Base-by-base conservation (phyloP, 2,888 invertebrate genomes). In the Xestia rhomboidea region DNA sequence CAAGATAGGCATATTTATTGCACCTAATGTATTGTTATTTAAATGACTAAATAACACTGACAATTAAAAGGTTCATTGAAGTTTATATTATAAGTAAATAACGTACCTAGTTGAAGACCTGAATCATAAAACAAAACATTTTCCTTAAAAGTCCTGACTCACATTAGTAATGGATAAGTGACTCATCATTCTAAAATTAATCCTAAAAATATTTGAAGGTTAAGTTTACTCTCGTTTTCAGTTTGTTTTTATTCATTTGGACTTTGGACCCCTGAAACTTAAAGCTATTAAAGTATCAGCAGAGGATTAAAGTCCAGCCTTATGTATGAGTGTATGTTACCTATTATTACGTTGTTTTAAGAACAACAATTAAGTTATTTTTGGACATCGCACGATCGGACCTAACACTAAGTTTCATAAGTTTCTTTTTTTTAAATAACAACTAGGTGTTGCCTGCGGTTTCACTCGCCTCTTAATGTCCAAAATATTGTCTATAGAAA, bases 241-340 rank as follows among this genome's bases (percentile, higher is more conserved):
- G 2, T 64, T 64, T 77, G n/a, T 63, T 78, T 30, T 78, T 41
- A 13, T 82, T 76, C 64, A 57, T 41, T 82, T 54, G 77, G 54
- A 78, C 41, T 83, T 83, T 83, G 57, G 41, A 79, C 57, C 57
- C 21, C 15, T 41, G 70, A 57, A 34, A 64, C 30, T 44, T n/a
- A 54, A 54, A 46, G n/a, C 38, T 67, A 44, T 21, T n/a, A n/a
- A 44, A 51, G 1, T 64, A 51, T 30, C 6, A 60, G 21, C 34
- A 24, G 4, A 76, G 34, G 24, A 41, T 34, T 41, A 41, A 49
- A 64, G 34, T 79, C 57, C 46, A 57, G 30, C 1, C 0, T 78
- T 41, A 34, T 11, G 38, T 62, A 13, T 46, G 24, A 27, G 46
- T 46, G 18, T 54, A 41, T 38, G 24, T 62, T 63, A 63, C 38